phyloP scores from a whole-genome alignment of 2,888 invertebrate genomes.

The Carcina quercana region DNA sequence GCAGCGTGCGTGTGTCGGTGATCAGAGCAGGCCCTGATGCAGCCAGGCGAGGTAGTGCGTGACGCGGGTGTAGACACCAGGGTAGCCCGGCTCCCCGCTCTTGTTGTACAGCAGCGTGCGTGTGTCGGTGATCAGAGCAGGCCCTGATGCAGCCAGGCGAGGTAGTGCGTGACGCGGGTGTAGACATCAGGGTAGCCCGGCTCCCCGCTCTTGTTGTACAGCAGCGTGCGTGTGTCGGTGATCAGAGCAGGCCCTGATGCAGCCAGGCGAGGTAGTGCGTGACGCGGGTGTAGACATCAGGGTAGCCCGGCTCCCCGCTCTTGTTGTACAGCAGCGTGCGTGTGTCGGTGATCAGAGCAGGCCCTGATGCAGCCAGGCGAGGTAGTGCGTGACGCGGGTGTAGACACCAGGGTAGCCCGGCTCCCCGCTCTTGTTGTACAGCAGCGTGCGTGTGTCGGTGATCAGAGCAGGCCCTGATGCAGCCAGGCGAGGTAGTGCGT shows the following conservation, averaged over 20 bases:
- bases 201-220: conserved; percentile 93
- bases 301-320: conserved; percentile 91
- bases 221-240: too few relatives aligned
- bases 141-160: conserved; percentile 80
- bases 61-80: conserved; percentile 84
- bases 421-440: conserved; percentile 93
- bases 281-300: conserved; percentile 84
- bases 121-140: too few relatives aligned
- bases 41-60: conserved; percentile 83
- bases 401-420: conserved; percentile 88
- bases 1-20: too few relatives aligned
- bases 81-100: conserved; percentile 91
- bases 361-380: conserved; percentile 80
- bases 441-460: too few relatives aligned
- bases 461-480: conserved; percentile 58
- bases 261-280: conserved; percentile 83
- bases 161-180: conserved; percentile 81
- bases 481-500: conserved; percentile 83
- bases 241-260: conserved; percentile 58
- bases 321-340: too few relatives aligned
- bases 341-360: too few relatives aligned
- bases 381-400: conserved; percentile 81
- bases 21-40: conserved; percentile 58
- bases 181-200: conserved; percentile 88
- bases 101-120: too few relatives aligned